Evolutionary conservation across 2,888 invertebrate genomes (phyloP).

Genomic region (Ganaspis brasiliensis): DNA sequence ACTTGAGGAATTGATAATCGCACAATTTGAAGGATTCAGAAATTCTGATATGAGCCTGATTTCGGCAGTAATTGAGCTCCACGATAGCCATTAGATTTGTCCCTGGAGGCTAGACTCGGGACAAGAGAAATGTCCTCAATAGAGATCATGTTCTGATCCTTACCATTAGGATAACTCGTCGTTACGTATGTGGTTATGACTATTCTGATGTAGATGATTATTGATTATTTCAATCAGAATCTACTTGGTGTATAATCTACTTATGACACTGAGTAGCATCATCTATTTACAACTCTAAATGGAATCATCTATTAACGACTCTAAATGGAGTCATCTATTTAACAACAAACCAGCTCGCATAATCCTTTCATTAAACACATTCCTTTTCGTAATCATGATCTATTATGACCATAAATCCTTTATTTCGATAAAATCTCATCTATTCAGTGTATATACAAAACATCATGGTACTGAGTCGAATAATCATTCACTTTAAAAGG

Average conservation of each 20-base stretch:
- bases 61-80: background rate
- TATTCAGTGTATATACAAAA: too few species aligned
- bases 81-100: background rate
- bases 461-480: background rate
- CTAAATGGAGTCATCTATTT: background rate
- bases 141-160: slow-evolving; percentile 30
- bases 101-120: background rate
- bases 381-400: background rate
- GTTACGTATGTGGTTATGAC: slow-evolving; percentile 24
- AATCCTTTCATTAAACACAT: slow-evolving; percentile 1
- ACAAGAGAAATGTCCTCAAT: slow-evolving; percentile 19
- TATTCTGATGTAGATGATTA: slow-evolving; percentile 34
- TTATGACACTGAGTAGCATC: slow-evolving; percentile 7
- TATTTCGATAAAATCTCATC: too few species aligned
- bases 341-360: background rate
- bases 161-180: slow-evolving; percentile 5
- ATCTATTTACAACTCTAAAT: background rate
- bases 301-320: background rate
- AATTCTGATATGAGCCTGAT: background rate
- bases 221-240: slow-evolving; percentile 28
- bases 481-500: too few species aligned
- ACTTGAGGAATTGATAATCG: too few species aligned
- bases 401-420: background rate
- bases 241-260: slow-evolving; percentile 3
- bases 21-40: background rate